Base-by-base conservation (phyloP, 1,140 invertebrate species). In the Drosophila pseudoobscura region DNA sequence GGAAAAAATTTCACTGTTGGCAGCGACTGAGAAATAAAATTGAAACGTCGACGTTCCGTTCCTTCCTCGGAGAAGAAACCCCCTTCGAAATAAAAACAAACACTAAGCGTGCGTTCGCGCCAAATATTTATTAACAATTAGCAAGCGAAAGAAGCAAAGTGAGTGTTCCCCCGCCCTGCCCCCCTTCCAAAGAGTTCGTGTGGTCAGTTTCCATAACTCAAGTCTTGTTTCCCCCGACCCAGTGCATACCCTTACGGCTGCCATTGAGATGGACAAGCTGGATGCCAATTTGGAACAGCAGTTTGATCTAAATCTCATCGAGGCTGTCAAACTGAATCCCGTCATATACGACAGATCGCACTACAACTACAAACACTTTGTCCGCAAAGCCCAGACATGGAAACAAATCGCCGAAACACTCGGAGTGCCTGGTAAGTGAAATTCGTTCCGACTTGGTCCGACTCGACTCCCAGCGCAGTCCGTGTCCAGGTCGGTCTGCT, bases 361-460 rank as follows among this genome's bases (percentile, higher is more conserved):
- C 66, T 91, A 91, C 62, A 91, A 91, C 57, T 91, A 91, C 63
- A 91, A 91, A 59, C 89, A 91, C 63, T 91, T 91, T 57, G 89
- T 91, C 57, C 75, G 89, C 46, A 91, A 91, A 72, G 89, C 89
- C 24, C 89, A 91, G 57, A 91, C 89, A 29, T 91, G 89, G 89
- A 91, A 91, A 43, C 89, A 90, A 76, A 91, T 91, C 24, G 89
- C 89, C 44, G 89, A 91, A 75, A 87, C 89, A n/a, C 89, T 91
- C 62, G 89, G 89, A 57, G 85, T 91, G 54, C 83, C 85, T 71
- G 89, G 89, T 91, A 88, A 91, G 89, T 80, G 72, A 73, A 76
- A 85, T 78, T 72, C 58, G 41, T 49, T 45, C 17, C 17, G 1
- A 17, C 17, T 17, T 39, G 43, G 60, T 60, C 52, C 49, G 31